Base-by-base conservation (phyloP, 2,888 invertebrate species). In the Troides oblongomaculatus region DNA sequence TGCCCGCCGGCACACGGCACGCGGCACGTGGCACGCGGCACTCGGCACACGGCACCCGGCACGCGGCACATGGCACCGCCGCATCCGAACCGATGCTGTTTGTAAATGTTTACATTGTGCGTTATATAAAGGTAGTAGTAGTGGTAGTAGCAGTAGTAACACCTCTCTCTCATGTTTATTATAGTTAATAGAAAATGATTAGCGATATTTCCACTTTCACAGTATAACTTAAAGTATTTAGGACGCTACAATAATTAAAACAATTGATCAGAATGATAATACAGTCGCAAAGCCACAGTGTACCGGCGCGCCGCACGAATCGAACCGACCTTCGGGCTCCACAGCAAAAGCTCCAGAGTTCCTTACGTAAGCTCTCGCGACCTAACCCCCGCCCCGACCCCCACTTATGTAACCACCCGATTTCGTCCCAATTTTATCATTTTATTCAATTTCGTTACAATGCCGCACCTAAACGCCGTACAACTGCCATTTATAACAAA, bases 321-420 rank as follows among this genome's bases (percentile, higher is more conserved):
- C 78, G 78, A 78, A 78, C 74, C 76, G 72, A 70, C 74, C 76
- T 81, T 75, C 73, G 73, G 73, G 43, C 71, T 74, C 72, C 66
- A 72, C 74, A 70, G 76, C 76, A 73, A 76, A 79, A 78, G 77
- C 80, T 80, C 78, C 82, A 85, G 87, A 79, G 84, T 76, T 74
- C 81, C 88, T 91, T 91, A 91, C 91, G 90, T 91, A 91, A 91
- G 88, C 85, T 78, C 81, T 80, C 76, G 74, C 79, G 76, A 62
- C 77, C 76, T 73, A 74, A 77, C 80, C 85, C 83, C 84, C 88
- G 78, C 85, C 88, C 84, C 10, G 8, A 39, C 7, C 39, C 7
- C 83, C 84, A 83, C 86, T 91, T 91, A 91, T 88, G 85, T 91
- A 91, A 91, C 90, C 84, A 80, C 72, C 80, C 83, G 83, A 83